Evolutionary conservation across 1,140 invertebrate genomes (phyloP).

Genomic region (Caenorhabditis remanei): DNA sequence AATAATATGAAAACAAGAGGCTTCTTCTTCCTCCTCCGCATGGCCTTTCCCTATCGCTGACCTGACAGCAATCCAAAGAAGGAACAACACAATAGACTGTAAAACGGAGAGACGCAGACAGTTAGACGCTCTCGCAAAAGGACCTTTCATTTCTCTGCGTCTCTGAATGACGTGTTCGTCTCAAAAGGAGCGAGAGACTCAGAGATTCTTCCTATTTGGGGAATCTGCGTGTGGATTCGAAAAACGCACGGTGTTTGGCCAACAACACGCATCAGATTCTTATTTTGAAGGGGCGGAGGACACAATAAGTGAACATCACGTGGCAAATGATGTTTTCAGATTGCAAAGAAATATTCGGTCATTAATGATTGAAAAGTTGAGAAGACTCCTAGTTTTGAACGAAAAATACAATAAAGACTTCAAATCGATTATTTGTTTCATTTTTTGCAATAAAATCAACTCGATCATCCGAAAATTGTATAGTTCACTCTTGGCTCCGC

Average conservation of each 20-base stretch:
- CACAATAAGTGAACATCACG: background rate
- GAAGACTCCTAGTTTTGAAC: too few relatives aligned
- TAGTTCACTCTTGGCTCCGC: too few relatives aligned
- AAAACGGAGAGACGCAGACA: background rate
- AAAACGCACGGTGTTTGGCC: conserved; percentile 31
- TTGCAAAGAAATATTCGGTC: too few relatives aligned
- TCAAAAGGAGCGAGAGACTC: background rate
- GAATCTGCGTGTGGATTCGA: conserved; percentile 33
- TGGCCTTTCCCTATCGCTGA: conserved; percentile 23
- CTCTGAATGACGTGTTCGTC: conserved; percentile 14
- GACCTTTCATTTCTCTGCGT: conserved; percentile 1
- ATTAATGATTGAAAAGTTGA: too few relatives aligned
- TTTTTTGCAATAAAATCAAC: too few relatives aligned
- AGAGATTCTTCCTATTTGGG: conserved; percentile 11
- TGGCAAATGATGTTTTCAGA: background rate
- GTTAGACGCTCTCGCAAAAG: background rate
- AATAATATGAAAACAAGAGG: background rate
- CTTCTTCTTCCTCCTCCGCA: conserved; percentile 10
- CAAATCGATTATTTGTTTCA: too few relatives aligned
- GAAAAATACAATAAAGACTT: too few relatives aligned
- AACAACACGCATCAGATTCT: background rate
- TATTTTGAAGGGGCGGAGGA: background rate
- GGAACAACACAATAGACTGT: background rate
- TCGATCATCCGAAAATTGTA: too few relatives aligned
- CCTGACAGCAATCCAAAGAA: conserved; percentile 42